Conservation (phyloP, 2,888 invertebrate species). For the Unio pictorum region DNA sequence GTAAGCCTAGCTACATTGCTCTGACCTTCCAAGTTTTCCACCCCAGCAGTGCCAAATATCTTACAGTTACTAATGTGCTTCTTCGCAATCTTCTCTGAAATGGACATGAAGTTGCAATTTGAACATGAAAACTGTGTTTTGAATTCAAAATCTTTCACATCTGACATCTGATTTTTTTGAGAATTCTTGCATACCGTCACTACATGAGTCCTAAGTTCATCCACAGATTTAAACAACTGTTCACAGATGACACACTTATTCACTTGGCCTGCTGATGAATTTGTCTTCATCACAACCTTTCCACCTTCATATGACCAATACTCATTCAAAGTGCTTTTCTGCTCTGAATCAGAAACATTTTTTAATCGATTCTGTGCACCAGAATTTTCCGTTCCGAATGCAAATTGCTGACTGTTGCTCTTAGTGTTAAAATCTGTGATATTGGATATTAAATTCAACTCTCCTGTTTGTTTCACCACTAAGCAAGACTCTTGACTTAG, state of each 20-base stretch:
- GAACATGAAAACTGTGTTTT: constrained; percentile 20
- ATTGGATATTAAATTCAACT: no score
- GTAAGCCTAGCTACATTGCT: constrained; percentile 11
- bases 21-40: constrained; percentile 2
- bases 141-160: constrained; percentile 18
- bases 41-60: constrained; percentile 5
- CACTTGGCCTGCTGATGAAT: constrained; percentile 1
- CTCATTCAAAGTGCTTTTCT: no score
- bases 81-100: constrained; percentile 15
- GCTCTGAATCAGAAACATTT: no score
- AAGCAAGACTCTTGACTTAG: no score
- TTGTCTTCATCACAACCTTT: no score
- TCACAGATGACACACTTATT: constrained; percentile 42
- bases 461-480: no score
- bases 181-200: constrained; percentile 28
- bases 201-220: constrained; percentile 38
- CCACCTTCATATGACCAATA: no score
- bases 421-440: no score
- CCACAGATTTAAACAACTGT: constrained; percentile 29
- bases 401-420: no score
- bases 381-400: no score
- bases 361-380: no score
- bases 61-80: constrained; percentile 27
- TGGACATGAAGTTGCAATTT: constrained; percentile 23
- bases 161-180: neutral